These are phyloP conservation scores for Drosophila insularis DNA, from an alignment of 1,140 invertebrate genomes.

Conservation along the genomic window DNA sequence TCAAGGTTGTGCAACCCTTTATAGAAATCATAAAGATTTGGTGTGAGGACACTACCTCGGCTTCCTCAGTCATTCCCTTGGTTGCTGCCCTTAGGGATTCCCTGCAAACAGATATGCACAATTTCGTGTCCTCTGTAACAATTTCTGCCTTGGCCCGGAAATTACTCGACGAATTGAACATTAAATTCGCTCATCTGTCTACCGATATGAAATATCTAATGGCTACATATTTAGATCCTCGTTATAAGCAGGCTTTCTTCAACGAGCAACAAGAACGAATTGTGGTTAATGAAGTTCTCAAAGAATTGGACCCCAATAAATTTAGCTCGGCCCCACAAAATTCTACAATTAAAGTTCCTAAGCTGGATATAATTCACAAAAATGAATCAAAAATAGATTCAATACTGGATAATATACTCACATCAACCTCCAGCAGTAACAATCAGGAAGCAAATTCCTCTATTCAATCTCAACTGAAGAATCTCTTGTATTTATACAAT, in stretches of 20 bases:
- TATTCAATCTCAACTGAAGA: constrained; percentile 51
- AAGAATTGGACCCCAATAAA: constrained; percentile 10
- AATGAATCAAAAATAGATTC: constrained; percentile 59
- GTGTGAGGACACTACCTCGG: constrained; percentile 28
- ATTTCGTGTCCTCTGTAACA: constrained; percentile 58
- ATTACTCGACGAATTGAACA: constrained; percentile 52
- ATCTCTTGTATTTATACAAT: constrained; percentile 57
- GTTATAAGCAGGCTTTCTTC: constrained; percentile 62
- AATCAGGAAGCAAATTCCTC: constrained; percentile 5
- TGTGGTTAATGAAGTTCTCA: constrained; percentile 49
- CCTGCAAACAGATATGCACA: constrained; percentile 52
- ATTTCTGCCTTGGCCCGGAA: constrained; percentile 59
- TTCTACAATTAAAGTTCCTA: constrained; percentile 7
- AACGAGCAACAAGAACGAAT: constrained; percentile 47
- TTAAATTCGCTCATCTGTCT: constrained; percentile 35
- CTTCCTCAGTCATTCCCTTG: constrained; percentile 59
- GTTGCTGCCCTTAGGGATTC: constrained; percentile 57
- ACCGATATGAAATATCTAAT: constrained; percentile 54
- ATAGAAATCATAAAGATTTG: constrained; percentile 60
- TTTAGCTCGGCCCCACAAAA: constrained; percentile 12
- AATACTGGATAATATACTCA: constrained; percentile 56
- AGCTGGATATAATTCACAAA: constrained; percentile 1
- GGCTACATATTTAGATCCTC: constrained; percentile 65
- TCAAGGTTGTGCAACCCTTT: constrained; percentile 56
- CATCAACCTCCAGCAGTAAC: constrained; percentile 5